Evolutionary conservation across 2,113 vertebrate genomes (phyloP).

Genomic region (Sphyrna mokarran): DNA sequence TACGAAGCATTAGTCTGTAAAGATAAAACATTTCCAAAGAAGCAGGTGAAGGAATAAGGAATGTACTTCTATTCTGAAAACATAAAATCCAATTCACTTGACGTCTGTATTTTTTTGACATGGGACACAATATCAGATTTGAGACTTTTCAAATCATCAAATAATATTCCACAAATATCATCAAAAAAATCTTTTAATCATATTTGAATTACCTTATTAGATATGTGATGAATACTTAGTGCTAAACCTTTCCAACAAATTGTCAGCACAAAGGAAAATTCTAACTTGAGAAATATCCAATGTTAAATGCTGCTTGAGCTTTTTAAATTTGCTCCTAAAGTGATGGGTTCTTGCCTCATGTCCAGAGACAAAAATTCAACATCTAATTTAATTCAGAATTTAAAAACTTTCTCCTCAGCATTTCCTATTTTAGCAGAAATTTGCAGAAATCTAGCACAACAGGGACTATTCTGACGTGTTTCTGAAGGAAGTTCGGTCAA

Average conservation of each 20-base stretch:
- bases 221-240: not conserved
- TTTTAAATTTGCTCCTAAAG: no score
- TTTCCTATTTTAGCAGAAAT: not conserved
- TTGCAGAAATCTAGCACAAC: not conserved
- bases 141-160: no score
- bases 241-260: not conserved
- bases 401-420: not conserved
- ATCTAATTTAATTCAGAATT: not conserved
- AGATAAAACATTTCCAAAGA: not conserved
- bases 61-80: not conserved
- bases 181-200: not conserved
- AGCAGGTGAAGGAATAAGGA: not conserved
- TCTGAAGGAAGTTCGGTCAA: not conserved
- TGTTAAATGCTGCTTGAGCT: not conserved
- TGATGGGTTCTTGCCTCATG: not conserved
- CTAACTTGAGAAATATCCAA: not conserved
- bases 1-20: not conserved
- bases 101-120: not conserved
- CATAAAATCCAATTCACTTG: not conserved
- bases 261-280: not conserved
- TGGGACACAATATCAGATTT: not conserved
- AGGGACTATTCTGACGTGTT: not conserved
- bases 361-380: not conserved
- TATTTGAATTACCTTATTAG: not conserved
- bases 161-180: not conserved